Base-by-base conservation (phyloP, 2,113 vertebrate species). In the Leptobrachium ailaonicum region DNA sequence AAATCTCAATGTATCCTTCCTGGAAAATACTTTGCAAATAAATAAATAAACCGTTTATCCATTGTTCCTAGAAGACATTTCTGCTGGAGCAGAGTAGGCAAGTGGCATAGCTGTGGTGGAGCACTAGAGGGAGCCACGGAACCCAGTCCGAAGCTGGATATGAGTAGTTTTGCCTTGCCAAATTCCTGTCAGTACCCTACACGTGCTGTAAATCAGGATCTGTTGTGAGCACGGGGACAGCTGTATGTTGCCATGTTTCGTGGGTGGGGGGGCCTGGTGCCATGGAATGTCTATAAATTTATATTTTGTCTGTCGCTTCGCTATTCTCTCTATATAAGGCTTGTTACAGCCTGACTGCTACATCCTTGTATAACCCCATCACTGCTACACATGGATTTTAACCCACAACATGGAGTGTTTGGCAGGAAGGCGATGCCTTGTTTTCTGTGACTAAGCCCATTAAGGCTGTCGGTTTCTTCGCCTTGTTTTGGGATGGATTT, bases 241-340 rank as follows among this genome's bases (percentile, higher is more conserved):
- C 68, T 78, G 76, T 63, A 71, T 63, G 66, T 71, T 70, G 67
- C 75, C 41, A 63, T 50, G 42, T 40, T 41, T 14, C 6, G 20
- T 11, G 4, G n/a, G 32, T 9, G 41, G 54, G 68, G 44, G 41
- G 66, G 42, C 7, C 20, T 56, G 58, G 58, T 13, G 44, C 10
- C 20, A 6, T 53, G 77, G 71, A 73, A 74, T 74, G 62, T 56
- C 41, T 58, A 74, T 68, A 80, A 64, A 80, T 80, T 74, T 62
- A 67, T 56, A 64, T 78, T 78, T 56, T 47, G 76, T 62, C 67
- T 78, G 67, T 78, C 76, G 45, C 68, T 71, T 78, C 54, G 54
- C 66, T 14, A 2, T 47, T 71, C 76, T 80, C 11, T 45, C 71
- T 80, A 74, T 80, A 79, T 79, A 79, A 73, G 70, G 77, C 72